Evolutionary conservation across 2,113 vertebrate genomes (phyloP), one percentile per base, ranked within the genome.

Genomic region (Mungos mungo): DNA sequence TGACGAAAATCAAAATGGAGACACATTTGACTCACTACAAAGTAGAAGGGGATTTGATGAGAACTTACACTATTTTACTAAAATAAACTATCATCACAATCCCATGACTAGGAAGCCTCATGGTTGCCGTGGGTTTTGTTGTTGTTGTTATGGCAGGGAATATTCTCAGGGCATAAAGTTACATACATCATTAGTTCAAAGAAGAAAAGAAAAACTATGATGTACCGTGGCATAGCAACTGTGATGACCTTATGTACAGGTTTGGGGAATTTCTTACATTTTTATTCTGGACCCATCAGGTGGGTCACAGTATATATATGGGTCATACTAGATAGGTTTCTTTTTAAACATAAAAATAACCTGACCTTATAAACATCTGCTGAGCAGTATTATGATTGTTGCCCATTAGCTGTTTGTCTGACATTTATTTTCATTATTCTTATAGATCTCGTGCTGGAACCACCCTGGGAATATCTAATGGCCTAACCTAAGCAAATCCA

Each of bases 371-470:
- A 50, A 84, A 27, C 0, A 21, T 66, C 65, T 89, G 4, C 65
- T 71, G 7, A 88, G 25, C 7, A 33, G 14, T 18, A 18, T 54
- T 87, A 65, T 47, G 31, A 35, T 5, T 57, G 21, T 27, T 65
- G n/a, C 13, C 76, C 47, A 33, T 60, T 63, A 31, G 23, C 74
- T 76, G 31, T 71, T 76, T 80, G 93, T 72, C 88, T 97, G 94
- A 97, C 27, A 29, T 41, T 60, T 38, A 72, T 95, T 86, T 72
- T 31, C 41, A 66, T 92, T 90, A 11, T 96, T 82, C 85, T 96
- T 65, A 38, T 33, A 98, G 98, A 88, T 8, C 80, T 87, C 38
- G 25, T 50, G 18, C 66, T 68, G 93, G 41, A 96, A 35, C 10
- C 65, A 31, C 60, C 41, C 38, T 63, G 72, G 60, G 35, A 94